Base-by-base conservation (phyloP, 2,113 vertebrate species). In the Fukomys damarensis region DNA sequence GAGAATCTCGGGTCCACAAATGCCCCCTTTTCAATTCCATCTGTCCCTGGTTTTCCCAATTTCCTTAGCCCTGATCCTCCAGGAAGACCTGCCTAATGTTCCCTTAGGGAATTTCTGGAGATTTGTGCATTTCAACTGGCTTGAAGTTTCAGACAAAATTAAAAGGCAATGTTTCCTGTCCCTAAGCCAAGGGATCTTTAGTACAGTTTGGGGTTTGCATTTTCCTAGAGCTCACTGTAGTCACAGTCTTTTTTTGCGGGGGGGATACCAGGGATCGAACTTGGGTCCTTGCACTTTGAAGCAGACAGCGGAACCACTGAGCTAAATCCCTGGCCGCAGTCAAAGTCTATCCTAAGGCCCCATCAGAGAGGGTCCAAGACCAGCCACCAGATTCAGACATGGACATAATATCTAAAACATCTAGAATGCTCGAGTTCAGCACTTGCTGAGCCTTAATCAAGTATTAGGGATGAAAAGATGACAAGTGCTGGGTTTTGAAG, bases 401-500 rank as follows among this genome's bases (percentile, higher is more conserved):
- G 41, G 66, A 87, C 41, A 2, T 13, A 43, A 72, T 32, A 81
- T 35, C 61, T 80, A 86, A 63, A 65, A 89, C 30, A 32, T 94
- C n/a, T 56, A 52, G 88, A 90, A 74, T 38, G 2, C 12, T 83
- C 93, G 28, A n/a, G 8, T 80, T 96, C 28, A 85, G 35, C 32
- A 81, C 81, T 70, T 72, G 26, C 83, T 76, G 49, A 59, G 77
- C 26, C 4, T 46, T 52, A 61, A 91, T 61, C 63, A 89, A 65
- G 7, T 41, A 56, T 46, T 76, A 20, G n/a, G 80, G 66, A 74
- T 35, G 20, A 14, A 56, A 61, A 83, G 35, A 80, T 41, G 28
- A 65, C 12, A 72, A 90, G 87, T 26, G 56, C 6, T 82, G 89
- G 59, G 9, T 56, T 94, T 74, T 68, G 76, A 92, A 95, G 90